phyloP scores from a whole-genome alignment of 2,113 vertebrate genomes.

The Phalacrocorax carbo region DNA sequence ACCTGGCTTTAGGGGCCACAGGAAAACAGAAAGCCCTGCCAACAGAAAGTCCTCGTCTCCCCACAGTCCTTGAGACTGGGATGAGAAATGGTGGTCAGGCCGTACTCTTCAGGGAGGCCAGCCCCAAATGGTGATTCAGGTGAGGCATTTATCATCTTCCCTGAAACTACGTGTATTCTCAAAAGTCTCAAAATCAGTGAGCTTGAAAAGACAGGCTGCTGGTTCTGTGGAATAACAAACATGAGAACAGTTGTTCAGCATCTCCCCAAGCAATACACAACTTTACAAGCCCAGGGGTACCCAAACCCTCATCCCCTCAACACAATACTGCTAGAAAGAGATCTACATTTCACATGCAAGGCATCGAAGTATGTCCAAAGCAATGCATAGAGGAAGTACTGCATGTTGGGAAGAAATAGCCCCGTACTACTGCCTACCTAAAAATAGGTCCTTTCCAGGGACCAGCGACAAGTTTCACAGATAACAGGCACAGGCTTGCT shows the following conservation, averaged over 20 bases:
- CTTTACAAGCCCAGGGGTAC: background rate
- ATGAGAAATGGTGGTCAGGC: background rate
- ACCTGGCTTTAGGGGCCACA: background rate
- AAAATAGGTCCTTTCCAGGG: conserved; percentile 21
- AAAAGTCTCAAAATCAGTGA: background rate
- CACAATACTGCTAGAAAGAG: background rate
- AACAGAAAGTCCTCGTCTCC: background rate
- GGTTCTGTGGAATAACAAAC: background rate
- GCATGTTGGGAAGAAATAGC: background rate
- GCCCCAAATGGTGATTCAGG: background rate
- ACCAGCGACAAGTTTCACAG: background rate
- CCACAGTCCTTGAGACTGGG: background rate
- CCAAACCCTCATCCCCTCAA: background rate
- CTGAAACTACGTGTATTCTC: background rate
- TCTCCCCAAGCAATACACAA: background rate
- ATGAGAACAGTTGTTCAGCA: background rate
- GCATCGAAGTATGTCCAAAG: background rate
- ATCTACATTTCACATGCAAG: background rate
- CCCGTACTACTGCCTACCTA: background rate
- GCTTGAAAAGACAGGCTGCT: background rate
- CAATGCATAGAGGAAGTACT: background rate
- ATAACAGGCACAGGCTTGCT: conserved; percentile 20
- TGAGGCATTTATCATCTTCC: background rate
- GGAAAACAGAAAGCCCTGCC: background rate
- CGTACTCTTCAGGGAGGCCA: background rate